Evolutionary conservation across 2,888 invertebrate species (phyloP), one percentile per base, ranked within the genome.

Genomic region (Strigamia transsilvanica): DNA sequence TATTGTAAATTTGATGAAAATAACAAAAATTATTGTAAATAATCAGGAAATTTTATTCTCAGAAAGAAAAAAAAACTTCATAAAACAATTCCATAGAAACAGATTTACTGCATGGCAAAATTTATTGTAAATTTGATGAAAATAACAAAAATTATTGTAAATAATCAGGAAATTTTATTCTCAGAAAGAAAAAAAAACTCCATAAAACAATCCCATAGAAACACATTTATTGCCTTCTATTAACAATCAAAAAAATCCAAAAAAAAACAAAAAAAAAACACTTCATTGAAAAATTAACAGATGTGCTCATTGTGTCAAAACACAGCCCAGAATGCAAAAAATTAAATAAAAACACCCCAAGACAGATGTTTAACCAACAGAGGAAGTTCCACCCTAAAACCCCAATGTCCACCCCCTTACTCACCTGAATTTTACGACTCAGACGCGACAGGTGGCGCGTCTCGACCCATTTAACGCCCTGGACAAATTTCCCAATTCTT

Each of bases 371-470:
- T 4, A 23, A 46, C 46, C 15, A 12, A 46, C 12, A 66, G 61
- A 66, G 61, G 61, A 66, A 23, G 23, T 23, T 66, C n/a, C 61
- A 66, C 23, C 61, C 61, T 61, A 61, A 61, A 61, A 15, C 61
- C 9, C 10, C 61, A 21, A 12, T 66, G 61, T 23, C 61, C 61
- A 66, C 61, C 61, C 61, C 61, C 23, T 66, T 66, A 66, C 61
- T 23, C 23, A 66, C 61, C 61, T 66, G 61, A 21, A 66, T 66
- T 66, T 66, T 66, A 66, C 61, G 23, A 66, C 61, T 18, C 2
- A 66, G 61, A 12, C 61, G 23, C 61, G 61, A 66, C 61, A 66
- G 61, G 61, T 66, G 61, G 61, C 61, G 61, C 61, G 61, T 66
- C 61, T 1, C 61, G 61, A 66, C 61, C 61, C 61, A 66, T 66